A percentile compares a stretch with the other conserved stretches of the same genome.
Evolutionary conservation across 2,888 invertebrate genomes (phyloP).

Genomic region (Teleogryllus oceanicus): DNA sequence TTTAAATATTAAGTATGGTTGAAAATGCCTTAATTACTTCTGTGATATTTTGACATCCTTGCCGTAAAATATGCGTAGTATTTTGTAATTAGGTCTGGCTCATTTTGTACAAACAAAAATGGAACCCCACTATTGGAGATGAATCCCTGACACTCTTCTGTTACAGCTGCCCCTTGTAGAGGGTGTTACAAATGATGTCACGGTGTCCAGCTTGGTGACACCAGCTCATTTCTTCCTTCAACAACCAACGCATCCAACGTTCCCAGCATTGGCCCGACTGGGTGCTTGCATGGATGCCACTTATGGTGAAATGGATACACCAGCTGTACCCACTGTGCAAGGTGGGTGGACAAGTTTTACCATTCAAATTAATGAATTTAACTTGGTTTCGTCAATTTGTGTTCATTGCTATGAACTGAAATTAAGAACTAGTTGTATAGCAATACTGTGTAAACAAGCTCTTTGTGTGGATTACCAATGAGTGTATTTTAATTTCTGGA

Average conservation of each 20-base stretch:
- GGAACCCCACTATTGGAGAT: conserved; percentile 37
- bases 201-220: conserved; percentile 79
- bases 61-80: not conserved
- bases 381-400: no score
- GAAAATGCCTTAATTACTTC: no score
- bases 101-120: not conserved
- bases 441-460: no score
- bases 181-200: conserved; percentile 89
- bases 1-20: no score
- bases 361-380: no score
- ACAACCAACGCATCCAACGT: conserved; percentile 91
- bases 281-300: conserved; percentile 71
- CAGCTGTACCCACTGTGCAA: conserved; percentile 69
- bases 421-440: not conserved
- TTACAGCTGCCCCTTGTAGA: conserved; percentile 80
- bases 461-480: no score
- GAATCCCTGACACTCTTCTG: conserved; percentile 29
- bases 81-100: not conserved
- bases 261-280: conserved; percentile 75
- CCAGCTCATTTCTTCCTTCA: conserved; percentile 92
- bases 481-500: no score
- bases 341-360: conserved; percentile 49
- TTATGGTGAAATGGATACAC: not conserved
- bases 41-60: no score
- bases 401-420: not conserved